These are phyloP conservation scores for Battus philenor DNA, from an alignment of 1,140 invertebrate species.

Conservation along the genomic window DNA sequence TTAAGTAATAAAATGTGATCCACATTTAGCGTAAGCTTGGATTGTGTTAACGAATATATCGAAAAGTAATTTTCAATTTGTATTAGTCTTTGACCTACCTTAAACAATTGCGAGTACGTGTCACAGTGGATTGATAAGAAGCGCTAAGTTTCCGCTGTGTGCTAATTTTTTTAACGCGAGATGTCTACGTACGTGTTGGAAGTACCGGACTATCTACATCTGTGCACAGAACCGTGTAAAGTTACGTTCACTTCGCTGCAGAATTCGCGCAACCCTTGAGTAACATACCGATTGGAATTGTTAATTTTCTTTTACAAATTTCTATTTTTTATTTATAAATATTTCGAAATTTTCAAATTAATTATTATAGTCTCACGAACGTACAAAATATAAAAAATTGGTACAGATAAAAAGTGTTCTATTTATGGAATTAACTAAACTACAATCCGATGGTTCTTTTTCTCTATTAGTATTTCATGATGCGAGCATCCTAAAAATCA, in stretches of 20 bases:
- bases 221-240: conserved; percentile 43
- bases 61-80: no score
- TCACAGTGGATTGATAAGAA: conserved; percentile 29
- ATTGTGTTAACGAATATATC: no score
- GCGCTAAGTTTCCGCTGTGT: conserved; percentile 60
- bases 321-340: neutral
- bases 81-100: conserved; percentile 2
- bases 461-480: no score
- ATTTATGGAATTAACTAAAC: no score
- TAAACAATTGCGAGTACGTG: neutral
- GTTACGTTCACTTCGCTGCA: conserved; percentile 58
- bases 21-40: no score
- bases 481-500: no score
- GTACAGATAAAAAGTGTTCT: no score
- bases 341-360: no score
- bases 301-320: neutral
- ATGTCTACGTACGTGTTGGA: conserved; percentile 36
- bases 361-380: no score
- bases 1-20: no score
- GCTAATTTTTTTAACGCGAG: conserved; percentile 58
- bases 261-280: conserved; percentile 42
- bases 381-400: no score
- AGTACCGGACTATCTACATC: conserved; percentile 36
- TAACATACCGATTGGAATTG: conserved; percentile 22
- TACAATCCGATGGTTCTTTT: no score